These are phyloP conservation scores for Urechis unicinctus DNA, from an alignment of 2,888 invertebrate genomes.

Conservation along the genomic window DNA sequence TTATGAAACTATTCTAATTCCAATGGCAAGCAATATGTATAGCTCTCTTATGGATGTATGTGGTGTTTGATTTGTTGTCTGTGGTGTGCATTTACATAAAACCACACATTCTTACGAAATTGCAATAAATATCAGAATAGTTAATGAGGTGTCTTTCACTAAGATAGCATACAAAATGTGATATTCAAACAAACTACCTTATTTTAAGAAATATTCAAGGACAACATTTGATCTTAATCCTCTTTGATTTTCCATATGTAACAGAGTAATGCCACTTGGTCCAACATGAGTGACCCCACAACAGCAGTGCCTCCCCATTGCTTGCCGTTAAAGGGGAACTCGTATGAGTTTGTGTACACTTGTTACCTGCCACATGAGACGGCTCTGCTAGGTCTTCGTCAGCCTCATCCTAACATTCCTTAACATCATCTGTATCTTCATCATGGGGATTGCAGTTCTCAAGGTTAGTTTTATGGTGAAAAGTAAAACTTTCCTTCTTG, in stretches of 20 bases:
- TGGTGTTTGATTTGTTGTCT: too few species aligned
- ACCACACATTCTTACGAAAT: too few species aligned
- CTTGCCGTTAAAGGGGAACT: conserved; percentile 7
- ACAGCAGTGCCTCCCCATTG: conserved; percentile 4
- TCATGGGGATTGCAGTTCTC: conserved; percentile 71
- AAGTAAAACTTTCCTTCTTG: not conserved
- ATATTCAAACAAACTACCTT: too few species aligned
- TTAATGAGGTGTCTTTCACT: too few species aligned
- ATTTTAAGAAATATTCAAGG: too few species aligned
- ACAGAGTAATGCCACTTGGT: too few species aligned
- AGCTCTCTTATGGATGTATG: too few species aligned
- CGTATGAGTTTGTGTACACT: conserved; percentile 58
- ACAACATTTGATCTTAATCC: not conserved
- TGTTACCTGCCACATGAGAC: conserved; percentile 72
- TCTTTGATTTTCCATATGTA: not conserved
- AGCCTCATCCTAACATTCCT: conserved; percentile 73
- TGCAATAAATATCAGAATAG: too few species aligned
- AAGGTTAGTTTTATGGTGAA: conserved; percentile 53
- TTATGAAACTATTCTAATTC: too few species aligned
- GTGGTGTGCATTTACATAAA: too few species aligned
- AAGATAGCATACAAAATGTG: too few species aligned
- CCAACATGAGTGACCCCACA: not conserved
- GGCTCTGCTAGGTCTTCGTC: conserved; percentile 69
- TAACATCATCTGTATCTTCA: conserved; percentile 77
- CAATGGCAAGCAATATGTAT: too few species aligned